Percentiles rank a stretch among this genome's conserved stretches.
Evolutionary conservation across 2,113 vertebrate species (phyloP).

Genomic region (Xiphorhynchus elegans): DNA sequence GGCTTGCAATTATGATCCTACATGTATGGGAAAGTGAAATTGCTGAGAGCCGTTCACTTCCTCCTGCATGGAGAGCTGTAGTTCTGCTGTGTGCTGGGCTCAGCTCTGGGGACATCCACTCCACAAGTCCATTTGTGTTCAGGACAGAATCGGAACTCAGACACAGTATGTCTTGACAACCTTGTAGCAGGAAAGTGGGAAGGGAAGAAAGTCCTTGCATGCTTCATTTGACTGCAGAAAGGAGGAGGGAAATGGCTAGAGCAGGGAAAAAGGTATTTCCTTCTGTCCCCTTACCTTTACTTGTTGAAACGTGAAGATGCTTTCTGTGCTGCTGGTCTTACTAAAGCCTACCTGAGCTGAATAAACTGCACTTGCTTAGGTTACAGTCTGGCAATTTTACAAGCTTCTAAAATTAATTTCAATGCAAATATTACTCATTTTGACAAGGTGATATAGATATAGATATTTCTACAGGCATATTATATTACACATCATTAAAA

Average conservation of each 20-base stretch:
- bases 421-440: slow-evolving; percentile 22
- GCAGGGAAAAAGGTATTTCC: background rate
- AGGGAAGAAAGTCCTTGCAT: background rate
- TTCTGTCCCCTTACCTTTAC: background rate
- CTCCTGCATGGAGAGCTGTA: background rate
- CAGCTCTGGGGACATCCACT: background rate
- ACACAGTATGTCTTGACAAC: background rate
- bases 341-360: background rate
- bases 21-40: background rate
- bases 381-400: background rate
- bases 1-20: background rate
- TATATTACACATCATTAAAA: slow-evolving; percentile 5
- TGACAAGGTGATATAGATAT: background rate
- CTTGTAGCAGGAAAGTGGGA: background rate
- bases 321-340: background rate
- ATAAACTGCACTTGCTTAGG: background rate
- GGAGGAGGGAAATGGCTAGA: background rate
- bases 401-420: slow-evolving; percentile 8
- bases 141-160: background rate
- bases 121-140: background rate
- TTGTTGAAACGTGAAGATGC: background rate
- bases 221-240: background rate
- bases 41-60: background rate
- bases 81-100: background rate
- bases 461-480: background rate